Conservation (phyloP, 1,140 invertebrate species). For the Nephila pilipes region DNA sequence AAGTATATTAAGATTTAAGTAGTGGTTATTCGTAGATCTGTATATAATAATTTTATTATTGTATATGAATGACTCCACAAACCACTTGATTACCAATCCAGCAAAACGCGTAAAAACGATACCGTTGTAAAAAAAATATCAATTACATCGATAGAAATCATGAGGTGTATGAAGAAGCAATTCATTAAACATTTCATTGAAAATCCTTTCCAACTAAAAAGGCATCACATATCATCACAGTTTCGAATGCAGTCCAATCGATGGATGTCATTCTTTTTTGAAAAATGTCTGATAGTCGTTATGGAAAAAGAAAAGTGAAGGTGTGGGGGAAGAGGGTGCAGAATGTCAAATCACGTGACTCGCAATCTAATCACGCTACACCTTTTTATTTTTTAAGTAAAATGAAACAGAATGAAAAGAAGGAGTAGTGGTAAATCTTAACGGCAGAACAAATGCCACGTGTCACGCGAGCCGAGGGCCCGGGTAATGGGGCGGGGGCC, state of each 20-base stretch:
- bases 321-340: too few species aligned
- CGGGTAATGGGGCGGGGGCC: background rate
- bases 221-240: background rate
- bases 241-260: background rate
- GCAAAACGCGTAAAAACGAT: too few species aligned
- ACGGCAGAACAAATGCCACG: background rate
- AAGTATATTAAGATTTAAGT: too few species aligned
- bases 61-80: too few species aligned
- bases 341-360: constrained; percentile 7
- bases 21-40: too few species aligned
- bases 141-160: too few species aligned
- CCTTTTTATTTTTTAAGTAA: background rate
- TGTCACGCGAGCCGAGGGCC: background rate
- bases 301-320: too few species aligned
- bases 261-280: background rate
- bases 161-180: background rate
- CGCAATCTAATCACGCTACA: background rate
- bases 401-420: background rate
- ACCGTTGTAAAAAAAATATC: too few species aligned
- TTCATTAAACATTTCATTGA: background rate
- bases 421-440: background rate
- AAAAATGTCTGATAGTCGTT: background rate
- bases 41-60: too few species aligned
- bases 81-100: too few species aligned
- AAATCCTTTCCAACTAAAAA: background rate